Evolutionary conservation across 2,113 vertebrate species (phyloP).

Genomic region (Macaca nemestrina): DNA sequence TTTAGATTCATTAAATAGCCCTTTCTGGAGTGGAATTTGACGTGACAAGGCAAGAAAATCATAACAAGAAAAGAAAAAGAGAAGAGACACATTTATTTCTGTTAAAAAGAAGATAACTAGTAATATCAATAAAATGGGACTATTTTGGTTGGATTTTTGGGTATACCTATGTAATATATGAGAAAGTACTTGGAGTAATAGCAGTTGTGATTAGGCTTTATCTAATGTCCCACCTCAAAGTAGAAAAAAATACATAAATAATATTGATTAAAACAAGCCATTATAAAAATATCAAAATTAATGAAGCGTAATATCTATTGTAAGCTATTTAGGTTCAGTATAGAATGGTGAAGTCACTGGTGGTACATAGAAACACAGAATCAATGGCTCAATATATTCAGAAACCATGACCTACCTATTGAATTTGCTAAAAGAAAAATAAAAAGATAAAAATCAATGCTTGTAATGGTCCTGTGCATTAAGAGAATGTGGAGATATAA

Average conservation of each 20-base stretch:
- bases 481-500: neutral
- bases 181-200: neutral
- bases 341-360: neutral
- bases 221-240: neutral
- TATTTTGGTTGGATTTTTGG: neutral
- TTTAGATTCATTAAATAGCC: neutral
- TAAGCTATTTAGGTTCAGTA: neutral
- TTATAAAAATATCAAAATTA: neutral
- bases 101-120: neutral
- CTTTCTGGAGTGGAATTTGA: neutral
- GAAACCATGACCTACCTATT: neutral
- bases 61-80: neutral
- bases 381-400: neutral
- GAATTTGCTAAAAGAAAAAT: neutral
- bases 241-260: neutral
- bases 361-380: neutral
- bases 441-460: neutral
- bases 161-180: neutral
- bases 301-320: neutral
- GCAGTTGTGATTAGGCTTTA: neutral
- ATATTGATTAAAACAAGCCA: neutral
- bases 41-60: neutral
- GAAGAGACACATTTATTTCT: too few species aligned
- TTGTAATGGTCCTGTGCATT: neutral
- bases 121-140: neutral